Evolutionary conservation across 1,140 invertebrate species (phyloP), one percentile per base, ranked within the genome.

Genomic region (Drosophila persimilis): DNA sequence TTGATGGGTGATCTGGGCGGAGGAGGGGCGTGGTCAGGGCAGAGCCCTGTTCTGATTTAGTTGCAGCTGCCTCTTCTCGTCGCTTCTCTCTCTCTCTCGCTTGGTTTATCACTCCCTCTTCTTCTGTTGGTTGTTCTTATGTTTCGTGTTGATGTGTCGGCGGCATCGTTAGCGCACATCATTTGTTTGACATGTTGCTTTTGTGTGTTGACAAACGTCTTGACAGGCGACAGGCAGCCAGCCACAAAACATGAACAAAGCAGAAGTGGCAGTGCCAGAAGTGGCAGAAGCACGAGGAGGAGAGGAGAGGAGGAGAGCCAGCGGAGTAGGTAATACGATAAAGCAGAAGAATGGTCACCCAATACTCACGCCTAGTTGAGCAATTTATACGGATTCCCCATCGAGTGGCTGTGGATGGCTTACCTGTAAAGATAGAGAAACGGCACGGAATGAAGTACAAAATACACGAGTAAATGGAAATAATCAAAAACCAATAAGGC

Each of bases 191-290:
- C 80, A 73, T 73, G 71, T 56, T 73, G 57, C 70, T 52, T 43
- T 73, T 51, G 58, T 86, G 70, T 86, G 77, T 85, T 85, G 81
- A 86, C 83, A 81, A 77, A 86, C 67, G 83, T 76, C 72, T 65
- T 88, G 83, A 88, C 83, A 88, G 61, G 75, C 75, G 61, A 89
- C 74, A 76, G 54, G 73, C 53, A 73, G 73, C 41, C 50, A 39
- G 35, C 35, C 66, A 61, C 62, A 73, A 47, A 66, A 44, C 53
- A 69, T 67, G 63, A 69, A 46, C 45, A 48, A 55, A 39, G 35
- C 48, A 59, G 44, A 56, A 50, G 43, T 48, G 24, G 44, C 66
- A 65, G 22, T 20, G 20, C 1, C 20, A 65, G 22, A 52, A 52
- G 52, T 26, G 20, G 58, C 35, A 3, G 47, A 45, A 67, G 17